Conservation (phyloP, 2,113 vertebrate species). For the Petromus typicus region DNA sequence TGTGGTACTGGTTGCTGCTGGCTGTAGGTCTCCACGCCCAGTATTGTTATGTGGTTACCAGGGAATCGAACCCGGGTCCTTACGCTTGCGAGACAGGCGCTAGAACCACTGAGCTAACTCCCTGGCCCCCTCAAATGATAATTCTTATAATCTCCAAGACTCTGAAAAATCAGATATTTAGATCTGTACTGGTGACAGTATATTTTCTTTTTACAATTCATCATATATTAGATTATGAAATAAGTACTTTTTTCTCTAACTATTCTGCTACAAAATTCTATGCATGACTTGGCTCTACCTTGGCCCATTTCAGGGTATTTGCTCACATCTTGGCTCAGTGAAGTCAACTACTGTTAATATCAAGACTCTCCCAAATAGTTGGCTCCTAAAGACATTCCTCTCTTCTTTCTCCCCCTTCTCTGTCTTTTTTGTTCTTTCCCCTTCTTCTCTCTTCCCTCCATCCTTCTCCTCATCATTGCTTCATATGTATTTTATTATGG, state of each 20-base stretch:
- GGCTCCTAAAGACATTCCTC: neutral
- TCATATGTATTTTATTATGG: neutral
- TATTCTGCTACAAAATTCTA: neutral
- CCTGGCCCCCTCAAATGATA: too few relatives aligned
- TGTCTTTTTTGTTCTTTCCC: rapidly evolving
- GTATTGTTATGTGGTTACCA: too few relatives aligned
- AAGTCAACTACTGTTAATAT: neutral
- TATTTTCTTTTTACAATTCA: neutral
- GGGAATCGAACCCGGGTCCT: too few relatives aligned
- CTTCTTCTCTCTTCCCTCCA: rapidly evolving
- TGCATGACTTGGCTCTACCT: neutral
- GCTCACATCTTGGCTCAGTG: neutral
- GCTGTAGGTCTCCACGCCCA: too few relatives aligned
- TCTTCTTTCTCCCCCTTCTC: neutral
- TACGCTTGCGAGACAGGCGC: too few relatives aligned
- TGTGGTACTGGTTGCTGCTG: too few relatives aligned
- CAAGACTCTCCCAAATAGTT: neutral
- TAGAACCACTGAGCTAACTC: too few relatives aligned
- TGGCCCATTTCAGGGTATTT: neutral
- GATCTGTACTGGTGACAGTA: neutral
- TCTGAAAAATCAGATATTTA: neutral
- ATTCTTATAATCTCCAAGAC: neutral
- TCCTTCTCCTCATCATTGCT: too few relatives aligned
- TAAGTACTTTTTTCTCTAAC: neutral
- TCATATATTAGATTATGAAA: neutral